phyloP scores from a whole-genome alignment of 2,113 vertebrate species.

The Climacteris rufus region DNA sequence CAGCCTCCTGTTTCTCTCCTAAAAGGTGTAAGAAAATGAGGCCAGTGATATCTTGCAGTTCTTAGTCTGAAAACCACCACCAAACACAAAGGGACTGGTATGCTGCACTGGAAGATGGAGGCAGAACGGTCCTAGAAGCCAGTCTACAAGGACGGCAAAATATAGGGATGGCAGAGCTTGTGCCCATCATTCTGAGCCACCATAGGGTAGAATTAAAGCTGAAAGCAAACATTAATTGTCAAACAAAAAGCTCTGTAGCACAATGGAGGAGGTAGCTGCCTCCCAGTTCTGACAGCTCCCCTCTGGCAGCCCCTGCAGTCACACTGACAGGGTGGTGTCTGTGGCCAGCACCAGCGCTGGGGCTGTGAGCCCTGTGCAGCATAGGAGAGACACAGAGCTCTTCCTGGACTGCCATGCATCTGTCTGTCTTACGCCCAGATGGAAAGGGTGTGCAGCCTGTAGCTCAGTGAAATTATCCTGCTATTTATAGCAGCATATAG shows the following conservation, averaged over 20 bases:
- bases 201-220: not conserved
- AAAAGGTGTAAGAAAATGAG: not conserved
- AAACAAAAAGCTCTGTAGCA: not conserved
- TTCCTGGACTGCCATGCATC: not conserved
- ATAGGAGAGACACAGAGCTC: not conserved
- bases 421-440: not conserved
- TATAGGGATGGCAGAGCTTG: not conserved
- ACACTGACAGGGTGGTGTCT: rapidly evolving
- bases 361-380: not conserved
- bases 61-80: not conserved
- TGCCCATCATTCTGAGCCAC: not conserved
- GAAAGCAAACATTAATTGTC: not conserved
- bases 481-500: not conserved
- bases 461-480: not conserved
- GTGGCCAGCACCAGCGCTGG: rapidly evolving
- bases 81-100: not conserved
- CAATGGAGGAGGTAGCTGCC: not conserved
- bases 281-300: not conserved
- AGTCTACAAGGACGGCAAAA: not conserved
- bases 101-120: not conserved
- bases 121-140: not conserved
- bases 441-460: not conserved
- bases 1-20: not conserved
- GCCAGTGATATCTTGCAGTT: not conserved
- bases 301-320: not conserved